Evolutionary conservation across 2,113 vertebrate species (phyloP).

Genomic region (Chamaea fasciata): DNA sequence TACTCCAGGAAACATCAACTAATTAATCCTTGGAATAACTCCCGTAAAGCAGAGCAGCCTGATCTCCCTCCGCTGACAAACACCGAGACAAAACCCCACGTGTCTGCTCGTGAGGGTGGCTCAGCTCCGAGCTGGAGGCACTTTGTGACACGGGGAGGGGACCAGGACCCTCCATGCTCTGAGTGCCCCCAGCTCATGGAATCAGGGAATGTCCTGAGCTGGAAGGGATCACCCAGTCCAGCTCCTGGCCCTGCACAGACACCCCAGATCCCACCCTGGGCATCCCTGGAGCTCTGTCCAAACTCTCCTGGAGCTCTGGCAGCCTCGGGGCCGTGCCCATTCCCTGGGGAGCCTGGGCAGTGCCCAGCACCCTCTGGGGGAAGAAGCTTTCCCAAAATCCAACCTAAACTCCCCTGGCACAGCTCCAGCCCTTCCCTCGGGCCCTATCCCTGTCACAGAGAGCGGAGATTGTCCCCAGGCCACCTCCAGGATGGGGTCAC

Average conservation of each 20-base stretch:
- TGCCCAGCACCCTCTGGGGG: not conserved
- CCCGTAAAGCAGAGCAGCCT: not conserved
- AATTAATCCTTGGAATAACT: not conserved
- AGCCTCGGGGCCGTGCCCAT: not conserved
- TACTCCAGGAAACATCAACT: not conserved
- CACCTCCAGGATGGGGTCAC: not conserved
- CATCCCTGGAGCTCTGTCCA: fast-evolving
- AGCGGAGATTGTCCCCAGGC: not conserved
- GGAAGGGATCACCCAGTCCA: not conserved
- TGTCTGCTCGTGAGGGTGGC: fast-evolving
- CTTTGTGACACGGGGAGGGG: fast-evolving
- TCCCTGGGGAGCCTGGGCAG: not conserved
- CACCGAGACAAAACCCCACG: not conserved
- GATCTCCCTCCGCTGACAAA: not conserved
- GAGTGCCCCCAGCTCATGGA: fast-evolving
- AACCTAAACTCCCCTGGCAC: fast-evolving
- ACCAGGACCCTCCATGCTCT: not conserved
- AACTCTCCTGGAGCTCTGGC: not conserved
- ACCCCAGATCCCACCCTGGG: not conserved
- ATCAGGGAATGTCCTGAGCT: not conserved
- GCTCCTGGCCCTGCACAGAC: not conserved
- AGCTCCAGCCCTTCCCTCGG: fast-evolving
- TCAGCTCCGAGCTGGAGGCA: not conserved
- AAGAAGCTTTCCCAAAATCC: not conserved
- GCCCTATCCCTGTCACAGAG: not conserved